Evolutionary conservation across 2,888 invertebrate genomes (phyloP), one percentile per base, ranked within the genome.

Genomic region (Drosophila cracens): DNA sequence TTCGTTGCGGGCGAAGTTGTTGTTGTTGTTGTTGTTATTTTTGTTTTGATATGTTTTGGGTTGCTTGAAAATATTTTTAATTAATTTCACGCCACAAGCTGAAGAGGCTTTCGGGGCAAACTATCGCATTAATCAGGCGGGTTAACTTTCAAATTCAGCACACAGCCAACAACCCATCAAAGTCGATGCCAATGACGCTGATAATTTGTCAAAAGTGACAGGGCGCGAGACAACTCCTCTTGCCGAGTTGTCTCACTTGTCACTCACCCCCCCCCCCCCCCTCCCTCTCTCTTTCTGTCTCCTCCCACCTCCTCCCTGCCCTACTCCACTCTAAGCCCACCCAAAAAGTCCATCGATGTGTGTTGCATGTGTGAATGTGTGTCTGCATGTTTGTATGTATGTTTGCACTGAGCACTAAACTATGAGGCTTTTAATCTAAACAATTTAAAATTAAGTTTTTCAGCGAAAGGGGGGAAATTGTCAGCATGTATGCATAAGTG

Each of bases 191-290:
- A 81, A 90, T 90, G 87, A 88, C 81, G 82, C 82, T 81, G 89
- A 88, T 83, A 90, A 90, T 90, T 90, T 91, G 91, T 91, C 91
- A 90, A 91, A 91, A 83, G 81, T 90, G 90, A 86, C 90, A 88
- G 86, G 64, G 57, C 82, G 79, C 75, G 74, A 70, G 74, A 67
- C 69, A 27, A 38, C 54, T 54, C 53, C 25, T 8, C 25, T 46
- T n/a, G 62, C 52, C 73, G 21, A 73, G 76, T 66, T 83, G 74
- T 58, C 76, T 57, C 57, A 31, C 53, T 70, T 83, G 80, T 81
- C 79, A 75, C 62, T 69, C 89, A 79, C 54, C 49, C 18, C 38
- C n/a, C 7, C n/a, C 0, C 61, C 11, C 33, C 25, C 52, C 29
- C 46, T 59, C 34, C 21, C 46, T 21, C 40, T 18, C 34, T 16